Evolutionary conservation across 1,140 invertebrate species (phyloP), one percentile per base, ranked within the genome.

Genomic region (Bombus ignitus): DNA sequence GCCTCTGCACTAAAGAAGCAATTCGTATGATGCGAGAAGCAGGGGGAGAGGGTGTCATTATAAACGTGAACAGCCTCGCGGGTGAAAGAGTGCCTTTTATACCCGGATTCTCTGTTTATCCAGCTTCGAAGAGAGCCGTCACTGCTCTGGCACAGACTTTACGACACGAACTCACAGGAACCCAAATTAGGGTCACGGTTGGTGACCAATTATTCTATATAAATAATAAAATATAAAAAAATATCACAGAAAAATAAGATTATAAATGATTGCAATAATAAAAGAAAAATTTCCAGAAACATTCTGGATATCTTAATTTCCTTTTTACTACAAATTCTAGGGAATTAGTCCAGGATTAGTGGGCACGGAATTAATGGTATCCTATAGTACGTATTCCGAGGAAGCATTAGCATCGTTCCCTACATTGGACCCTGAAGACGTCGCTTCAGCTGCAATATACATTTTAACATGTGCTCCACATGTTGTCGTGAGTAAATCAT

Each of bases 91-190:
- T 96, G 82, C 95, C 95, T 47, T 93, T 95, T 32, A 92, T 95
- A 62, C 95, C 95, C 57, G 94, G 94, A 85, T 95, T 96, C 89
- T 94, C 92, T 84, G 92, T 95, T 85, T 97, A 97, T 94, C 94
- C 95, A 76, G 96, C 96, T 47, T 96, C 96, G 15, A 97, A 97
- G 89, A 95, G 95, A 90, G 96, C 96, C 70, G 94, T 97, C 39
- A 95, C 94, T 37, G 96, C 95, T 42, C 92, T 97, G 32, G 95
- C 96, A 28, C 96, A 97, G 90, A 96, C 96, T 39, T 90, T 96
- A 32, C 94, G 96, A 85, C 95, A 96, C 85, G 97, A 97, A 92
- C 94, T 97, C 76, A 91, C 94, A 71, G 93, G 93, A 85, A 93
- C 94, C 73, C 94, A 95, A 65, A 93, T 93, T 80, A 92, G 92